Conservation (phyloP, 2,113 vertebrate genomes). For the Urocitellus parryii region DNA sequence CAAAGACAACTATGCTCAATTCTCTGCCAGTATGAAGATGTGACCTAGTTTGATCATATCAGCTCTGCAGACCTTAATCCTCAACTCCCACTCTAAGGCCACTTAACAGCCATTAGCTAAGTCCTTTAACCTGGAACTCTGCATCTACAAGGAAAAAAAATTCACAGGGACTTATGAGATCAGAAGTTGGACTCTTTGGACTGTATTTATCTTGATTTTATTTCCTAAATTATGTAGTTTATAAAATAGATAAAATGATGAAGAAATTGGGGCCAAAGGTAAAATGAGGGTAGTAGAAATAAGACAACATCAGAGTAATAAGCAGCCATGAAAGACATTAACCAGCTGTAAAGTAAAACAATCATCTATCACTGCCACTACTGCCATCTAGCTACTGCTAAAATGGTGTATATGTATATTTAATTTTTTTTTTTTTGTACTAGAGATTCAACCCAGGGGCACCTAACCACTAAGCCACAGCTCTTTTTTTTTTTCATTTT, state of each 20-base stretch:
- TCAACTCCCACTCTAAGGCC: slow-evolving; percentile 7
- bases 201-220: slow-evolving; percentile 30
- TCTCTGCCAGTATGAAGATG: background rate
- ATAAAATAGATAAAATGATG: slow-evolving; percentile 26
- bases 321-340: background rate
- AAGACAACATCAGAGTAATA: background rate
- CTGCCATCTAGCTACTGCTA: background rate
- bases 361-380: rapidly evolving
- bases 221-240: slow-evolving; percentile 12
- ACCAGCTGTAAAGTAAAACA: background rate
- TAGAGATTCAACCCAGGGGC: too few relatives aligned
- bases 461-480: too few relatives aligned
- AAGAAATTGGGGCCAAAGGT: background rate
- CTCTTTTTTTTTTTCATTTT: too few relatives aligned
- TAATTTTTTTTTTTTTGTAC: too few relatives aligned
- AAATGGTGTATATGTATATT: background rate
- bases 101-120: slow-evolving; percentile 52
- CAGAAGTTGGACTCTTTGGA: background rate
- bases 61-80: slow-evolving; percentile 50
- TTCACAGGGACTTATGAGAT: background rate
- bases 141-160: background rate
- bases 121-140: background rate
- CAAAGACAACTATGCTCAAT: background rate
- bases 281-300: background rate
- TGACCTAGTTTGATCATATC: slow-evolving; percentile 37